A percentile compares a stretch with the other conserved stretches of the same genome.
phyloP scores from a whole-genome alignment of 2,888 invertebrate genomes.

The Zelleria hepariella region DNA sequence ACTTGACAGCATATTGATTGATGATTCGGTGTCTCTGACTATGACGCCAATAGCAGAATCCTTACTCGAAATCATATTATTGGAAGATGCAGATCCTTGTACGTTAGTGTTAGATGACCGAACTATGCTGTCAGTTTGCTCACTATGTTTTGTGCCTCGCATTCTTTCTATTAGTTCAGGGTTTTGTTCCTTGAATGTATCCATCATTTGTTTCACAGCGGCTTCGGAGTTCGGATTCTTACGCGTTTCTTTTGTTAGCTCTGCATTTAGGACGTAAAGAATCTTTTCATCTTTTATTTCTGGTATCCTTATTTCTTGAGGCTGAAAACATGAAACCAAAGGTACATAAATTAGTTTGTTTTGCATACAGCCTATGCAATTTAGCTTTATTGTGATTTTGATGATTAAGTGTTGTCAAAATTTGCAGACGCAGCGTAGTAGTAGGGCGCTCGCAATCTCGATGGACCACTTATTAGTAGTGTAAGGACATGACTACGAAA shows the following conservation, averaged over 20 bases:
- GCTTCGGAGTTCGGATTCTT: constrained; percentile 26
- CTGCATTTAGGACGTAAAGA: constrained; percentile 48
- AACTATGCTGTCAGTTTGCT: constrained; percentile 20
- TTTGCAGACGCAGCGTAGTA: no score
- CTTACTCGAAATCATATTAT: not conserved
- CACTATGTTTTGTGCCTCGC: constrained; percentile 19
- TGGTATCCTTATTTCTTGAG: constrained; percentile 28
- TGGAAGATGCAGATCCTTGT: constrained; percentile 12
- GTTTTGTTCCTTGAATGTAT: constrained; percentile 42
- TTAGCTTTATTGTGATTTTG: no score
- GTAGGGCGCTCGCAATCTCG: no score
- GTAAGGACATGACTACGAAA: no score
- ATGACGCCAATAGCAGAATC: not conserved
- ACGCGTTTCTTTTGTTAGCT: constrained; percentile 36
- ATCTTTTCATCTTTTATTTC: constrained; percentile 28
- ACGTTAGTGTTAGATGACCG: constrained; percentile 9
- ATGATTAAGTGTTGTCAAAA: no score
- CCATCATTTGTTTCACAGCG: constrained; percentile 25
- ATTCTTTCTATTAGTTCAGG: constrained; percentile 34
- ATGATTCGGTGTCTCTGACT: constrained; percentile 11
- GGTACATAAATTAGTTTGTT: no score
- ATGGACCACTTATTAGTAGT: no score
- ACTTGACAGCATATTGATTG: not conserved
- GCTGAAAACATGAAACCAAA: no score
- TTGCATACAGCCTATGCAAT: no score